These are phyloP conservation scores for Drosophila miranda DNA, from an alignment of 1,140 invertebrate species.

Conservation along the genomic window DNA sequence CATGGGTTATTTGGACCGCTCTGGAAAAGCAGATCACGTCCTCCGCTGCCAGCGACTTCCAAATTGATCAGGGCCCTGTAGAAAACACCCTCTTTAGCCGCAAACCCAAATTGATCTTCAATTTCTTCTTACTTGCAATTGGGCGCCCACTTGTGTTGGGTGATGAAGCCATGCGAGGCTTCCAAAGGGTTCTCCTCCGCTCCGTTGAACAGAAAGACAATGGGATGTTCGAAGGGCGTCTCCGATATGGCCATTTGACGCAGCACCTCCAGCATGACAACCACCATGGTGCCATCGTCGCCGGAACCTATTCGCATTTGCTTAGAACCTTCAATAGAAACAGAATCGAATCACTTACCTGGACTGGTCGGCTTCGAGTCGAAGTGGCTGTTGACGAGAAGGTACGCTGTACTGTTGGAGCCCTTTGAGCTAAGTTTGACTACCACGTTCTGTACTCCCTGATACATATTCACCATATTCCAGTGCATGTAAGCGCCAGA, in stretches of 20 bases:
- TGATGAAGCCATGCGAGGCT: slow-evolving; percentile 97
- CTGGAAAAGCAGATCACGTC: slow-evolving; percentile 96
- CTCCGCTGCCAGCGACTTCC: slow-evolving; percentile 96
- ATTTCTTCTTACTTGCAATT: slow-evolving; percentile 83
- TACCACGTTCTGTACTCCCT: slow-evolving; percentile 90
- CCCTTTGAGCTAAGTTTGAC: slow-evolving; percentile 86
- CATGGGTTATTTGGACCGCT: slow-evolving; percentile 95
- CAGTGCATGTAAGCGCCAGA: slow-evolving; percentile 90
- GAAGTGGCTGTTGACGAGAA: slow-evolving; percentile 97
- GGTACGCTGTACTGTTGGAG: slow-evolving; percentile 80
- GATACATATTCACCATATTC: slow-evolving; percentile 89
- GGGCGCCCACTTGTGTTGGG: slow-evolving; percentile 94
- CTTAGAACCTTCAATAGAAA: too few relatives aligned
- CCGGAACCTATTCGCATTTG: slow-evolving; percentile 84
- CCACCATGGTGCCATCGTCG: slow-evolving; percentile 96
- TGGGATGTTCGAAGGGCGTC: slow-evolving; percentile 86
- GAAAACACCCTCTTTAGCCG: neutral
- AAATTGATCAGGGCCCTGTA: slow-evolving; percentile 94
- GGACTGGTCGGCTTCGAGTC: slow-evolving; percentile 93
- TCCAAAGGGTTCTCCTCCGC: slow-evolving; percentile 96
- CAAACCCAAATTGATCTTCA: neutral
- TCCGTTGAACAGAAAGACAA: slow-evolving; percentile 95
- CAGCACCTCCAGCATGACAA: slow-evolving; percentile 94
- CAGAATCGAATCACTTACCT: slow-evolving; percentile 48
- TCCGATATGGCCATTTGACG: slow-evolving; percentile 88